phyloP scores from a whole-genome alignment of 2,888 invertebrate species.

The Chrysotoxum bicinctum region DNA sequence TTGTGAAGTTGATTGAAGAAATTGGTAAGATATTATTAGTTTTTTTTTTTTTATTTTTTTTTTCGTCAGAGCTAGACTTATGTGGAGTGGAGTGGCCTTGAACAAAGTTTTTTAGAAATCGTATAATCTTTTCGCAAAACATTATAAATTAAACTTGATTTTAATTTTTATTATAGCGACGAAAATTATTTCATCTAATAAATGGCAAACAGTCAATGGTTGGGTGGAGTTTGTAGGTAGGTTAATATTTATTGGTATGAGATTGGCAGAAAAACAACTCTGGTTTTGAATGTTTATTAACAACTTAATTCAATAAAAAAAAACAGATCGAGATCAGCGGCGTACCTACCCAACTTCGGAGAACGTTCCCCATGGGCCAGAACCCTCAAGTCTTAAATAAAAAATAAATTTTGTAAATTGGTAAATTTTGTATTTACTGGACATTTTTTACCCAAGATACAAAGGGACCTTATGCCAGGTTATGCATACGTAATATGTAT shows the following conservation, averaged over 20 bases:
- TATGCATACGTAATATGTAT: too few species aligned
- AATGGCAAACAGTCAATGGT: neutral
- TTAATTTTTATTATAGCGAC: neutral
- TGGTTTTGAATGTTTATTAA: neutral
- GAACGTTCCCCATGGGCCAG: too few species aligned
- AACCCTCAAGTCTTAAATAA: too few species aligned
- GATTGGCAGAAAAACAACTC: neutral
- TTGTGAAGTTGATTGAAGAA: constrained; percentile 2
- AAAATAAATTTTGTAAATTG: too few species aligned
- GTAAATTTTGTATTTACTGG: too few species aligned
- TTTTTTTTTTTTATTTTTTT: neutral
- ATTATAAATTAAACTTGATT: neutral
- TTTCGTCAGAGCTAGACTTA: neutral
- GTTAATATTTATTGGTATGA: neutral
- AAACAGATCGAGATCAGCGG: too few species aligned
- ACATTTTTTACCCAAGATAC: too few species aligned
- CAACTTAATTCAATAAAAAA: neutral
- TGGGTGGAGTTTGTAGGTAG: neutral
- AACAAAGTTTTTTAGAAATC: neutral
- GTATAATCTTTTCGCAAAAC: neutral
- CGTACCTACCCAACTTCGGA: too few species aligned
- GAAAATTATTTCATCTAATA: neutral
- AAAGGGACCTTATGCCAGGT: too few species aligned
- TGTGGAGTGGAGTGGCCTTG: constrained; percentile 17
- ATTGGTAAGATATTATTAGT: neutral